Evolutionary conservation across 2,113 vertebrate genomes (phyloP).

Genomic region (Eira barbara): DNA sequence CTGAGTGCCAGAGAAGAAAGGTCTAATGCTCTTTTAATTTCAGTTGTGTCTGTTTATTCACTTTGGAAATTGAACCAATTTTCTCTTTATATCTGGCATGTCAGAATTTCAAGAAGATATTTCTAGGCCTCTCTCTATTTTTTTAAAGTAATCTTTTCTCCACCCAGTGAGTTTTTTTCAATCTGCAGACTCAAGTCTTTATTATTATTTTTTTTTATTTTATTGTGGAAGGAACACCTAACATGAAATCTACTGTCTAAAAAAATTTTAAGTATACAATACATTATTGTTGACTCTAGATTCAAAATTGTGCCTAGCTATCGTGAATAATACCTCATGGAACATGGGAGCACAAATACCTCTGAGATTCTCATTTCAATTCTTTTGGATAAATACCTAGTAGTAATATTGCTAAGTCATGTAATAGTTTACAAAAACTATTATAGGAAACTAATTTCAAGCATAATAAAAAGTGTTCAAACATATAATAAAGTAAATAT

Average conservation of each 20-base stretch:
- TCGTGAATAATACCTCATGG: background rate
- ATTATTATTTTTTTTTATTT: background rate
- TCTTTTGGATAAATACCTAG: background rate
- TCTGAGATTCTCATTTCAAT: background rate
- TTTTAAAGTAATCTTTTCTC: background rate
- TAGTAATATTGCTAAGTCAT: background rate
- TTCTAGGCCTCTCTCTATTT: background rate
- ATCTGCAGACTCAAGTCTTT: background rate
- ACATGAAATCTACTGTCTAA: background rate
- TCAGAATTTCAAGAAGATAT: background rate
- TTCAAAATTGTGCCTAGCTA: background rate
- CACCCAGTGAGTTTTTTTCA: background rate
- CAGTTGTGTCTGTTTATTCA: background rate
- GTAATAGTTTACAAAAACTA: background rate
- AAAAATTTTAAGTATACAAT: background rate
- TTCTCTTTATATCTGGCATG: background rate
- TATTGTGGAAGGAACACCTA: background rate
- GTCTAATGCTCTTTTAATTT: background rate
- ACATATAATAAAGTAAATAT: constrained; percentile 9
- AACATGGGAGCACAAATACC: background rate
- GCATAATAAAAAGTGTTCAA: background rate
- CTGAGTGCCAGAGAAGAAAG: background rate
- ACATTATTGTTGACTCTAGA: background rate
- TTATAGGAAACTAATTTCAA: constrained; percentile 40
- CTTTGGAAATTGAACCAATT: background rate